phyloP scores from a whole-genome alignment of 92 coral and sea anemone species.

The Epizoanthus ramosus region DNA sequence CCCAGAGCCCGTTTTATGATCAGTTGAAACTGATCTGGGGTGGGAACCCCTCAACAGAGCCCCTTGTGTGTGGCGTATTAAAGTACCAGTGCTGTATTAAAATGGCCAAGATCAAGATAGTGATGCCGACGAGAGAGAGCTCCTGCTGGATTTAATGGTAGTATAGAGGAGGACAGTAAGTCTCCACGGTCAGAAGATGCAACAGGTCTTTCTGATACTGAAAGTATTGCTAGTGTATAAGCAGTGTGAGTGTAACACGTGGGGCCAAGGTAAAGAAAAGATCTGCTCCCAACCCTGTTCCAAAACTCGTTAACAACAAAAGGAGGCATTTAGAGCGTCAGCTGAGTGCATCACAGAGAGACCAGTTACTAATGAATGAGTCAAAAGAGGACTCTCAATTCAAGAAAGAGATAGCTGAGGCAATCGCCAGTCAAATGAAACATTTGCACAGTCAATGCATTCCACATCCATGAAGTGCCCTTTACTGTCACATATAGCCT shows the following conservation, averaged over 20 bases:
- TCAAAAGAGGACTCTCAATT: conserved; percentile 57
- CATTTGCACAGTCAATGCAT: conserved; percentile 63
- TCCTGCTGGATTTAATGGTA: conserved; percentile 4
- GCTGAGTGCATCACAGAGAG: conserved; percentile 62
- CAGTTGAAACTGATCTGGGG: conserved; percentile 52
- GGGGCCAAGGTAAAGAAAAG: conserved; percentile 38
- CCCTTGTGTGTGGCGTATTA: conserved; percentile 54
- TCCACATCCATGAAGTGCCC: conserved; percentile 50
- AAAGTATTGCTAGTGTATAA: conserved; percentile 48
- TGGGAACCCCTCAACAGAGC: conserved; percentile 58
- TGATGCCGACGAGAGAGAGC: not conserved
- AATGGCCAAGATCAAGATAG: conserved; percentile 18
- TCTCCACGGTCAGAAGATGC: conserved; percentile 35
- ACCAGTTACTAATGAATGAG: conserved; percentile 57
- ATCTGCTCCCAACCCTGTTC: conserved; percentile 47
- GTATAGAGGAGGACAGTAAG: conserved; percentile 17
- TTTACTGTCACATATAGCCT: conserved; percentile 46
- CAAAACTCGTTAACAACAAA: conserved; percentile 60
- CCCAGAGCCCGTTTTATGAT: conserved; percentile 51
- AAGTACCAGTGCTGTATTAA: conserved; percentile 53
- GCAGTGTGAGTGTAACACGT: conserved; percentile 35
- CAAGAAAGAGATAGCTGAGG: conserved; percentile 48
- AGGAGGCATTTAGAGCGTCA: conserved; percentile 63
- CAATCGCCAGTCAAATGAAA: conserved; percentile 59
- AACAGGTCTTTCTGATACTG: conserved; percentile 41